These are phyloP conservation scores for Rhadinocentrus ornatus DNA, from an alignment of 2,797 vertebrate genomes.

Conservation along the genomic window DNA sequence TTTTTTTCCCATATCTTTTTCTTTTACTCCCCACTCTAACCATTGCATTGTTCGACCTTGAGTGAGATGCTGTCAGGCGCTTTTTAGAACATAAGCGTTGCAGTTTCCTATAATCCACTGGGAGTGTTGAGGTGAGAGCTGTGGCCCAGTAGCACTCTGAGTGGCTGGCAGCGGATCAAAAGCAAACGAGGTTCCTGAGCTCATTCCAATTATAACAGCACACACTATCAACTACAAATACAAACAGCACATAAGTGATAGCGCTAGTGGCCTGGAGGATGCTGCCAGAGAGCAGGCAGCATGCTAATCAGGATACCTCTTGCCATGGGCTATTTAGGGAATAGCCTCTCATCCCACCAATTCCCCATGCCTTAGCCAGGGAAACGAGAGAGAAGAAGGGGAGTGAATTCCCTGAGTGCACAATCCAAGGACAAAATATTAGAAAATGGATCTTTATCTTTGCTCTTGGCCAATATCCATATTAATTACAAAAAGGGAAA, in stretches of 20 bases:
- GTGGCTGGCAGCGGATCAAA: constrained; percentile 87
- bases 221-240: constrained; percentile 88
- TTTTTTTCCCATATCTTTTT: constrained; percentile 58
- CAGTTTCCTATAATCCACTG: constrained; percentile 82
- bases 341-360: constrained; percentile 87
- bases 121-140: constrained; percentile 82
- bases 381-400: constrained; percentile 78
- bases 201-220: constrained; percentile 87
- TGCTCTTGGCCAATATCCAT: constrained; percentile 87
- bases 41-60: constrained; percentile 83
- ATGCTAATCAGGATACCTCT: constrained; percentile 89
- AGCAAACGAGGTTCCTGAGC: constrained; percentile 85
- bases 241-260: constrained; percentile 89
- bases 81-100: constrained; percentile 84
- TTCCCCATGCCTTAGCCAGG: constrained; percentile 79
- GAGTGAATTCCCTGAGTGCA: constrained; percentile 79
- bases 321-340: constrained; percentile 88
- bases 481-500: constrained; percentile 77
- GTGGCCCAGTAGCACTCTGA: constrained; percentile 81
- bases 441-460: constrained; percentile 86
- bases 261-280: constrained; percentile 85
- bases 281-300: constrained; percentile 84
- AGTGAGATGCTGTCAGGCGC: constrained; percentile 81
- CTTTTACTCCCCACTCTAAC: constrained; percentile 58
- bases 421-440: constrained; percentile 87